Base-by-base conservation (phyloP, 2,888 invertebrate species). In the Tryphoninae sp. region DNA sequence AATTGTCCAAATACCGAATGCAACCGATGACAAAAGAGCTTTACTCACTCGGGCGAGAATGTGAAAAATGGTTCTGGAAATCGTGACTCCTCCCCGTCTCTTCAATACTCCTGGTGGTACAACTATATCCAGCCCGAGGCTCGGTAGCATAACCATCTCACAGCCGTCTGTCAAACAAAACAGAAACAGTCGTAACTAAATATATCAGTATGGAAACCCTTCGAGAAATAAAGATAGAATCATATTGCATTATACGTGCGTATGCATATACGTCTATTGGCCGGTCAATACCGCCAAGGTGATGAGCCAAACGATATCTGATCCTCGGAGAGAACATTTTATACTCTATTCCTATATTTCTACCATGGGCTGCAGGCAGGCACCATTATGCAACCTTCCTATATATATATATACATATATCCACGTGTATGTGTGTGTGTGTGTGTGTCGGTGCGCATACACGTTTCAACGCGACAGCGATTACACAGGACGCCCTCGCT, bases 111-210 rank as follows among this genome's bases (percentile, higher is more conserved):
- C 78, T 16, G 86, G 81, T 13, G 89, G 86, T 51, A 89, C 86
- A 11, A 67, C 79, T 40, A 88, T 87, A 75, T 89, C 89, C 73
- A 89, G 83, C 42, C 86, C 84, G 58, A 88, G 86, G 72, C 74
- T 84, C 26, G 88, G 87, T 61, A 88, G 76, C 76, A 85, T 82
- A 79, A 88, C 85, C 86, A 85, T 89, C 33, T 64, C 22, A 2
- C 6, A 55, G 55, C 16, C 16, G 33, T 33, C 33, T 33, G 33
- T 33, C 6, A 6, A 33, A 6, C 6, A 33, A 33, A 33, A 33
- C 33, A 6, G 33, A 33, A 33, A 33, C 6, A 6, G 6, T 33
- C 33, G 33, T 4, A 33, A 6, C 6, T 6, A 33, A 33, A 33
- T 33, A 33, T 33, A 33, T 33, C 33, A 19, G 33, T 33, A 6